These are phyloP conservation scores for Sprattus sprattus DNA, from an alignment of 2,113 vertebrate species.

Conservation along the genomic window DNA sequence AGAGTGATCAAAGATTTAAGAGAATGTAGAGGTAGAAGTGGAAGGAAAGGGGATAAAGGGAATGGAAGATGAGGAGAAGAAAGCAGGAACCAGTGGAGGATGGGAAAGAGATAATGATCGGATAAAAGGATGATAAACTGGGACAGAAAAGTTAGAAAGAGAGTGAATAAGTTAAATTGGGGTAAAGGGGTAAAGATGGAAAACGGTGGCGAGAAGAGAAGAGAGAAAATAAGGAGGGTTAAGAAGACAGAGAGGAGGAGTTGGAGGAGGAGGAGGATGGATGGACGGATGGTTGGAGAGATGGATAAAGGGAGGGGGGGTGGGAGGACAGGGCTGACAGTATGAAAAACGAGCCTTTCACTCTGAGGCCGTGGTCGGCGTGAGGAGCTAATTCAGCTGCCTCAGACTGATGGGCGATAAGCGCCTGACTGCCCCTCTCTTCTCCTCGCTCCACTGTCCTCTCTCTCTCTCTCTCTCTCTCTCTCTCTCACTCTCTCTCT, in stretches of 20 bases:
- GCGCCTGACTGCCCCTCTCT: constrained; percentile 28
- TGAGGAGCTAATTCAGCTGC: constrained; percentile 48
- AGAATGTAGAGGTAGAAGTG: background rate
- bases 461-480: background rate
- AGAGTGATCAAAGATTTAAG: background rate
- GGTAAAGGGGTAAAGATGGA: background rate
- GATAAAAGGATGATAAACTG: background rate
- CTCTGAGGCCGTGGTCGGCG: constrained; percentile 34
- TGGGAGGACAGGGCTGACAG: constrained; percentile 41
- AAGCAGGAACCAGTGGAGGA: background rate
- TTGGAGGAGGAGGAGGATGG: background rate
- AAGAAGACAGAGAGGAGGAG: background rate
- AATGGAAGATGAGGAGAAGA: background rate
- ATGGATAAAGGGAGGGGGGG: background rate
- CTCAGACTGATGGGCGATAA: constrained; percentile 46
- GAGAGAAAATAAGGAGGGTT: background rate
- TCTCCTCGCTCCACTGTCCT: background rate
- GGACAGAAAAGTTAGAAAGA: background rate
- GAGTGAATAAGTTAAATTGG: background rate
- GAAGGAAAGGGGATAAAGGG: background rate
- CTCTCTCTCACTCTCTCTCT: background rate
- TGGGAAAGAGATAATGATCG: background rate
- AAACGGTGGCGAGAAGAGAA: background rate
- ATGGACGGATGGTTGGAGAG: background rate
- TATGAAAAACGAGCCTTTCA: constrained; percentile 50